Evolutionary conservation across 2,113 vertebrate species (phyloP), one percentile per base, ranked within the genome.

Genomic region (Euleptes europaea): DNA sequence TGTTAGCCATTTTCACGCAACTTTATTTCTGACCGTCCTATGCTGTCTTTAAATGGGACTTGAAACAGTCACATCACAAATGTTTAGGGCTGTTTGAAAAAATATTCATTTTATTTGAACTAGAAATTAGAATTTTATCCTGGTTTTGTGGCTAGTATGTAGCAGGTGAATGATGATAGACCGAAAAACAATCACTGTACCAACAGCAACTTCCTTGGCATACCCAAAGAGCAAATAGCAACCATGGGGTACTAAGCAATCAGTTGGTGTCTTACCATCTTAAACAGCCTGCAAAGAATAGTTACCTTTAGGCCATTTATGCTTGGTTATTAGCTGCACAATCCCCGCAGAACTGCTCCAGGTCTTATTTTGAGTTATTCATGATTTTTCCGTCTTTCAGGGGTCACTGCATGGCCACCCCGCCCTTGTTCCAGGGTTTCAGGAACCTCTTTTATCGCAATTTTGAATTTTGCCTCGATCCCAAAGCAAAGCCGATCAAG

Each of bases 1-100:
- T 40, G 60, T 84, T 82, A 40, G 57, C 49, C 23, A 7, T 70
- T 10, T 31, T 0, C 12, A 23, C 40, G 78, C 80, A 79, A 5
- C 12, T 49, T 77, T 38, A 65, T 17, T 82, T 79, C 0, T 80
- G 72, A 57, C 69, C 84, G 28, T 84, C 23, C 72, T 88, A 76
- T 91, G 35, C 91, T 86, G 54, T 85, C 80, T 65, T 49, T 7
- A 67, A 51, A 82, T 84, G 84, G 79, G 0, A 2, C 31, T 80
- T 75, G 10, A 26, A 86, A 83, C 82, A 85, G 1, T 66, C 49
- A 60, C 23, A n/a, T 73, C 31, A 47, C 66, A 40, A 63, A 71
- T 60, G 57, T 63, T 63, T 63, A 63, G 60, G 4, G 5, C 6
- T 26, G 26, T 26, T 63, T 63, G 9, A 4, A 1, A 11, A 9